Percentiles rank a stretch among this genome's conserved stretches.
Evolutionary conservation across 1,140 invertebrate species (phyloP).

Genomic region (silkworm (Bombyx mori)): ASM3026992v2 NC_085122.1:8819001-8819500

Average conservation of each 20-base stretch:
- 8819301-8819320: slow-evolving; percentile 73
- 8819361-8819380: slow-evolving; percentile 60
- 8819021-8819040: too few species aligned
- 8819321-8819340: slow-evolving; percentile 58
- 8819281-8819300: slow-evolving; percentile 68
- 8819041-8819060: too few species aligned
- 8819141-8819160: too few species aligned
- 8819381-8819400: slow-evolving; percentile 57
- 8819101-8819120: too few species aligned
- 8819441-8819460: slow-evolving; percentile 15
- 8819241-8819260: slow-evolving; percentile 74
- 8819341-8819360: slow-evolving; percentile 50
- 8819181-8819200: too few species aligned
- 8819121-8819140: too few species aligned
- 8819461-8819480: slow-evolving; percentile 19
- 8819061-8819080: too few species aligned
- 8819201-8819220: slow-evolving; percentile 27
- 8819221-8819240: slow-evolving; percentile 73
- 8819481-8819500: slow-evolving; percentile 1
- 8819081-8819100: too few species aligned
- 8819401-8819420: slow-evolving; percentile 24
- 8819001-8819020: too few species aligned
- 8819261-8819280: slow-evolving; percentile 72
- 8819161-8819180: too few species aligned
- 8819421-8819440: slow-evolving; percentile 1